phyloP scores from a whole-genome alignment of 2,797 vertebrate species.

The Austrolebias charrua region DNA sequence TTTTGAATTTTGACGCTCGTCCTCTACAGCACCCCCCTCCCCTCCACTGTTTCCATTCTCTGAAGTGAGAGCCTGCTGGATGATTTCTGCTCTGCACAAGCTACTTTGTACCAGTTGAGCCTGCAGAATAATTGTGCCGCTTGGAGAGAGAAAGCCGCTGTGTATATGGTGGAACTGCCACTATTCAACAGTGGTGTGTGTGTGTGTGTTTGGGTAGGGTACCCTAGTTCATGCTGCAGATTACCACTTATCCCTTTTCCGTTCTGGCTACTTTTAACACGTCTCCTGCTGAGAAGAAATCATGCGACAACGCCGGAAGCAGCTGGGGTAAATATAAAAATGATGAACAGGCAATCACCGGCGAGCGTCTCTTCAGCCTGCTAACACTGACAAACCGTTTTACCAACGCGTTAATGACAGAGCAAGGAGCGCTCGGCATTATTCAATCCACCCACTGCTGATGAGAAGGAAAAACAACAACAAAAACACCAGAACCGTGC shows the following conservation, averaged over 20 bases:
- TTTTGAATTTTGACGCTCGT: slow-evolving; percentile 62
- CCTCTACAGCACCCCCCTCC: slow-evolving; percentile 43
- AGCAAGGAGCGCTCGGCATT: neutral
- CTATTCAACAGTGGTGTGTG: slow-evolving; percentile 41
- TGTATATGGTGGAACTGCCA: slow-evolving; percentile 27
- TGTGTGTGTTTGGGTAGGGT: slow-evolving; percentile 10
- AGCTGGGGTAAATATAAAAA: slow-evolving; percentile 42
- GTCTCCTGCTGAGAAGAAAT: slow-evolving; percentile 44
- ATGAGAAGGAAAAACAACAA: neutral
- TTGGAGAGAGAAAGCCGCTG: slow-evolving; percentile 50
- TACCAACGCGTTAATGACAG: slow-evolving; percentile 26
- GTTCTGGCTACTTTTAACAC: slow-evolving; percentile 47
- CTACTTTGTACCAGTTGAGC: slow-evolving; percentile 64
- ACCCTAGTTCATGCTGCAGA: slow-evolving; percentile 39
- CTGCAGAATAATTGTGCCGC: slow-evolving; percentile 62
- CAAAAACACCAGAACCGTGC: neutral
- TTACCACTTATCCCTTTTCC: slow-evolving; percentile 44
- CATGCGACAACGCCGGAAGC: slow-evolving; percentile 13
- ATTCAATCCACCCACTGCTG: slow-evolving; percentile 6
- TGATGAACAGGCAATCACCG: slow-evolving; percentile 22
- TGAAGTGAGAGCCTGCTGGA: slow-evolving; percentile 40
- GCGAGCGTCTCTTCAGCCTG: slow-evolving; percentile 7
- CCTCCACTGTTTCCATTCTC: slow-evolving; percentile 34
- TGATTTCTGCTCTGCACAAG: slow-evolving; percentile 35
- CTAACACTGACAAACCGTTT: slow-evolving; percentile 17